Evolutionary conservation across 2,888 invertebrate genomes (phyloP).

Genomic region (Nephrocerus scutellatus): DNA sequence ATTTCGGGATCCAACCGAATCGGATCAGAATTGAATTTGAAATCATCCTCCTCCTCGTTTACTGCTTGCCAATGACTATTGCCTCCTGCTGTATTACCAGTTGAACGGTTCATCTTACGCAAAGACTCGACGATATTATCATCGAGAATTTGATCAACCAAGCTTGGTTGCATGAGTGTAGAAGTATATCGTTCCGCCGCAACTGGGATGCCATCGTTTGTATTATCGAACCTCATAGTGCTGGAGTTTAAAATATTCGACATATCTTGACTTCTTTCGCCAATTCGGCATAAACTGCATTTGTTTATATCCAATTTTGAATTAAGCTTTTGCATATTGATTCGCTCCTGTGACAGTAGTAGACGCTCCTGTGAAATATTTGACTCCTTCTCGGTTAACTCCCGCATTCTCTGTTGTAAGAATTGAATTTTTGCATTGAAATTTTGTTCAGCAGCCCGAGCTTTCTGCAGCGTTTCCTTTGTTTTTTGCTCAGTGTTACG

Average conservation of each 20-base stretch:
- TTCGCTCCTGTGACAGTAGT: slow-evolving; percentile 40
- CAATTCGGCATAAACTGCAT: slow-evolving; percentile 44
- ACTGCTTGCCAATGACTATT: no score
- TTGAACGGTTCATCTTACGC: slow-evolving; percentile 37
- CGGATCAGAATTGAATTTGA: no score
- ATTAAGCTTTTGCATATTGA: slow-evolving; percentile 37
- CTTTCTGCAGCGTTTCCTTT: slow-evolving; percentile 32
- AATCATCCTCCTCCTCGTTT: no score
- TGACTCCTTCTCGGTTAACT: slow-evolving; percentile 41
- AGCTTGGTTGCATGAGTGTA: slow-evolving; percentile 19
- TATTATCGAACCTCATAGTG: neutral
- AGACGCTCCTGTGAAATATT: slow-evolving; percentile 42
- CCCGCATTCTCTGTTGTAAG: slow-evolving; percentile 35
- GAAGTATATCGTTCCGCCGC: neutral
- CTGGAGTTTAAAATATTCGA: slow-evolving; percentile 25
- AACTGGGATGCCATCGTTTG: slow-evolving; percentile 4
- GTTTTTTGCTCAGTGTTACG: slow-evolving; percentile 38
- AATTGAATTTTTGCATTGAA: slow-evolving; percentile 38
- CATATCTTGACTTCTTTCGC: slow-evolving; percentile 35
- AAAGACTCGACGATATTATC: slow-evolving; percentile 39
- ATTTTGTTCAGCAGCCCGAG: slow-evolving; percentile 35
- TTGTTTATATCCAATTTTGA: slow-evolving; percentile 34
- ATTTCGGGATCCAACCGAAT: no score
- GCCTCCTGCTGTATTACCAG: no score
- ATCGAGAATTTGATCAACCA: slow-evolving; percentile 40